A percentile compares a stretch with the other conserved stretches of the same genome.
phyloP scores from a whole-genome alignment of 1,140 invertebrate genomes.

The Drosophila lowei region DNA sequence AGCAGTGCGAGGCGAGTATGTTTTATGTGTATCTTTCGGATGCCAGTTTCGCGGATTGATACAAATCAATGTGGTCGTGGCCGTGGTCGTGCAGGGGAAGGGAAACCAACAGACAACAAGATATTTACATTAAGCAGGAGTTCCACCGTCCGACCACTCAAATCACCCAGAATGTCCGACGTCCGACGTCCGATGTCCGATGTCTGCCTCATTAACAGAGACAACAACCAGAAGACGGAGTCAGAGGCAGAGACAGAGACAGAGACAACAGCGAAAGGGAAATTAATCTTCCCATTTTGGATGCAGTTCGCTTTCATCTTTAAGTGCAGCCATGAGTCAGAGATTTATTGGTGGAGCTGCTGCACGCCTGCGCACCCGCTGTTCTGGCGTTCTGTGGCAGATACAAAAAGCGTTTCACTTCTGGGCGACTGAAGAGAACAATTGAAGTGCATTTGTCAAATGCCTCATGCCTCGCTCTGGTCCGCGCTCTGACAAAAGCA shows the following conservation, averaged over 20 bases:
- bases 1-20: constrained; percentile 13
- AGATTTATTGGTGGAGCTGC: constrained; percentile 23
- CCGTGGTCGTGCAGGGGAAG: neutral
- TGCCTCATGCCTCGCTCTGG: neutral
- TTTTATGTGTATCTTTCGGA: constrained; percentile 53
- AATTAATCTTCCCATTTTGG: constrained; percentile 51
- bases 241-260: neutral
- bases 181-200: too few species aligned
- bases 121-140: constrained; percentile 75
- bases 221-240: constrained; percentile 28
- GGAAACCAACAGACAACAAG: constrained; percentile 48
- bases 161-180: constrained; percentile 48
- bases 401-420: constrained; percentile 40
- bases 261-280: constrained; percentile 38
- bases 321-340: constrained; percentile 50
- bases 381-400: neutral
- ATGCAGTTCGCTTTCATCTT: constrained; percentile 37
- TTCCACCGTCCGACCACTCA: constrained; percentile 43
- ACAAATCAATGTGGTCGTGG: constrained; percentile 66
- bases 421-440: constrained; percentile 46
- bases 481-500: constrained; percentile 45
- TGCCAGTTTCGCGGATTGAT: constrained; percentile 62
- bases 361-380: constrained; percentile 24
- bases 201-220: constrained; percentile 54
- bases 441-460: constrained; percentile 76